A percentile compares a stretch with the other conserved stretches of the same genome.
Conservation (phyloP, 2,888 invertebrate genomes). For the Drepanosiphum platanoidis region DNA sequence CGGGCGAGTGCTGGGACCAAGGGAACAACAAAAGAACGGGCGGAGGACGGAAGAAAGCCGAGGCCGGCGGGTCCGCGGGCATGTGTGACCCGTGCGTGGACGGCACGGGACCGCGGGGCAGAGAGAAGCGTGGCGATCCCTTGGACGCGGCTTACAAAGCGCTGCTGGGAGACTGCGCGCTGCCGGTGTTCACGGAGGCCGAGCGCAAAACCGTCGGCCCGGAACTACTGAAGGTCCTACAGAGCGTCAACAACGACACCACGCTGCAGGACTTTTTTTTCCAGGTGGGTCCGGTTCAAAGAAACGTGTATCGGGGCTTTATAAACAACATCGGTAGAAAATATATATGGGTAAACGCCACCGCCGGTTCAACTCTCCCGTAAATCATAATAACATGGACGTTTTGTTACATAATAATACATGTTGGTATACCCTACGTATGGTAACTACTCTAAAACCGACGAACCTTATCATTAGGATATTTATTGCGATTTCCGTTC, state of each 20-base stretch:
- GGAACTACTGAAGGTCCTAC: constrained; percentile 2
- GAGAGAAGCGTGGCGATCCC: not conserved
- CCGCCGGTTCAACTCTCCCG: too few species aligned
- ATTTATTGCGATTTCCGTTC: too few species aligned
- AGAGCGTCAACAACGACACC: not conserved
- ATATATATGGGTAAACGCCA: too few species aligned
- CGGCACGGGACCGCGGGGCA: not conserved
- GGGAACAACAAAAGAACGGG: not conserved
- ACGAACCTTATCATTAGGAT: too few species aligned
- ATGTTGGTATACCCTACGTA: too few species aligned
- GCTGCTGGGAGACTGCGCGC: constrained; percentile 24
- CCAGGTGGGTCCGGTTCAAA: constrained; percentile 20
- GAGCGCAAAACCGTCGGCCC: constrained; percentile 9
- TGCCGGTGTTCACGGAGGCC: constrained; percentile 14
- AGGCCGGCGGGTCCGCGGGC: not conserved
- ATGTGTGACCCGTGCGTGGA: constrained; percentile 43
- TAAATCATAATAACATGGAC: too few species aligned
- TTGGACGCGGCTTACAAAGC: not conserved
- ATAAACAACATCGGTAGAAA: too few species aligned
- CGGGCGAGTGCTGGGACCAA: not conserved
- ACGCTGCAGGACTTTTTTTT: constrained; percentile 54
- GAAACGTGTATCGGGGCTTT: not conserved
- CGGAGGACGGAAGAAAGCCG: not conserved
- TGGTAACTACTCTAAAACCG: too few species aligned
- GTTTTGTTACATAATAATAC: too few species aligned